These are phyloP conservation scores for Nymphicus hollandicus DNA, from an alignment of 2,113 vertebrate genomes.

Conservation along the genomic window DNA sequence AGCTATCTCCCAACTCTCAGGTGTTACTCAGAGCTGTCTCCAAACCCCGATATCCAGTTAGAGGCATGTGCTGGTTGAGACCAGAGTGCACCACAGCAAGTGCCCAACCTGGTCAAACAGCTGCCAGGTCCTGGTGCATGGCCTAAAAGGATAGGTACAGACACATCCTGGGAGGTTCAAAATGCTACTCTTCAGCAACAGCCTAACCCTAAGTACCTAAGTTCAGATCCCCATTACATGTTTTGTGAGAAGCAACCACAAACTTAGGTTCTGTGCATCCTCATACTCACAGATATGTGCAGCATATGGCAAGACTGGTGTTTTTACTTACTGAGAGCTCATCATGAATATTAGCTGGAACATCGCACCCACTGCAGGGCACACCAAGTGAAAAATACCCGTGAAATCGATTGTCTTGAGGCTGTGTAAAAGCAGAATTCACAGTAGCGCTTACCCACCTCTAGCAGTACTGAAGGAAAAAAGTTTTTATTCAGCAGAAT, in stretches of 20 bases:
- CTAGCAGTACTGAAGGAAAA: slow-evolving; percentile 65
- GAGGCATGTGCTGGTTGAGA: background rate
- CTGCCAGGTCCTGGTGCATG: background rate
- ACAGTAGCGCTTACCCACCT: background rate
- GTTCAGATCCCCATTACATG: background rate
- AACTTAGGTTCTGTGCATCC: background rate
- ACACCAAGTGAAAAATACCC: rapidly evolving
- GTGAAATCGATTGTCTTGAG: background rate
- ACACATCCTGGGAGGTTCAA: background rate
- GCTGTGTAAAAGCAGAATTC: background rate
- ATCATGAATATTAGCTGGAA: background rate
- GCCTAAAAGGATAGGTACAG: background rate
- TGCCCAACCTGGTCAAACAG: background rate
- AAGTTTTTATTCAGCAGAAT: slow-evolving; percentile 80
- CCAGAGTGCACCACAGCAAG: background rate
- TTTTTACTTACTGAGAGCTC: background rate
- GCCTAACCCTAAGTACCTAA: background rate
- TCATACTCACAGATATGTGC: background rate
- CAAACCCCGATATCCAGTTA: background rate
- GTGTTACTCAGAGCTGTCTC: background rate
- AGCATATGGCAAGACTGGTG: background rate
- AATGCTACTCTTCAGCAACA: background rate
- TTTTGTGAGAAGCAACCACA: background rate
- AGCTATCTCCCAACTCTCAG: background rate
- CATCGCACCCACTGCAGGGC: background rate